Conservation (phyloP, 2,888 invertebrate genomes). For the Hedychridium roseum region DNA sequence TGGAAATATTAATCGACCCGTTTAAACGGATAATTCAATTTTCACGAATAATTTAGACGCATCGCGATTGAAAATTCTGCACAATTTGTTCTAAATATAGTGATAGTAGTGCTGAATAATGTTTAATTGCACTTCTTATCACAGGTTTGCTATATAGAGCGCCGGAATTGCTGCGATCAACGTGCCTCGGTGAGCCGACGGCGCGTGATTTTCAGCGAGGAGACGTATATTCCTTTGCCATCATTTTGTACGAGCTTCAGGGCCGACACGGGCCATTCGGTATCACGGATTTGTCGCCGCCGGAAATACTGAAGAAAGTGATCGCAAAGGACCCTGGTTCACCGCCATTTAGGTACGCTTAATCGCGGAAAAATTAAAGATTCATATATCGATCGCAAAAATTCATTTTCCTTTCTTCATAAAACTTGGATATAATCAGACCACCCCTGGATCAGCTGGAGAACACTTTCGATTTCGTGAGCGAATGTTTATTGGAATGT, state of each 20-base stretch:
- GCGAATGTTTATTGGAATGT: conserved; percentile 85
- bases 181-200: conserved; percentile 35
- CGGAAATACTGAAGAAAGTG: conserved; percentile 73
- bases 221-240: conserved; percentile 87
- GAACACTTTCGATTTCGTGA: conserved; percentile 85
- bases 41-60: too few species aligned
- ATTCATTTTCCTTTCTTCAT: background rate
- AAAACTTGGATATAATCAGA: conserved; percentile 63
- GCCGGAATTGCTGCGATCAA: conserved; percentile 74
- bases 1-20: too few species aligned
- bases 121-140: too few species aligned
- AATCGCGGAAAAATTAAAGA: background rate
- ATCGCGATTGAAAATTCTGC: too few species aligned
- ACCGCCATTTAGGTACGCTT: conserved; percentile 69
- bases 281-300: conserved; percentile 71
- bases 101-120: too few species aligned
- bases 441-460: conserved; percentile 82
- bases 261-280: conserved; percentile 88
- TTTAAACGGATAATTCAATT: too few species aligned
- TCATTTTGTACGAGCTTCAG: conserved; percentile 89
- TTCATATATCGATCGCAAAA: background rate
- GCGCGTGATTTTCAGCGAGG: conserved; percentile 73
- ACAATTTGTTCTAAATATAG: too few species aligned
- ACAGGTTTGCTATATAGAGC: conserved; percentile 81
- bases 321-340: conserved; percentile 66